Evolutionary conservation across 2,113 vertebrate species (phyloP), one percentile per base, ranked within the genome.

Genomic region (Rhabdornis inornatus): DNA sequence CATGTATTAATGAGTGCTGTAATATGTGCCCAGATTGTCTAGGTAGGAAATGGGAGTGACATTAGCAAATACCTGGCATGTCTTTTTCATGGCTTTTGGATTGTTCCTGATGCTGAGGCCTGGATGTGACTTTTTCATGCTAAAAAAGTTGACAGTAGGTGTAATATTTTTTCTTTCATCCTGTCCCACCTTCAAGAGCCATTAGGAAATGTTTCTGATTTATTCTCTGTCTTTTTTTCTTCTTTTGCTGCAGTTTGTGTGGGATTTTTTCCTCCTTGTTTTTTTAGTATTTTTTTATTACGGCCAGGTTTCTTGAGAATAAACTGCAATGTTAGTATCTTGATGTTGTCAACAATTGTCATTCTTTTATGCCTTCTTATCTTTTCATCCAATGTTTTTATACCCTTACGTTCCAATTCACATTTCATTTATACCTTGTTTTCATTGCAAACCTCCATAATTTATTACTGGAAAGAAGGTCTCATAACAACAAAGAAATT

Each of bases 241-340:
- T 82, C 10, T 55, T 28, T 56, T 68, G 10, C 20, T 63, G 33
- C 8, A 27, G 6, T 50, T 79, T 15, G 1, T 52, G 40, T 47
- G 17, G 2, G 0, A 5, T 16, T 22, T 33, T 24, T 45, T 66
- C 42, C 42, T 3, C 10, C 13, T 17, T 31, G 22, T 50, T 68
- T 40, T 30, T 24, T 35, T 53, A 40, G 7, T 7, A 35, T 8
- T 31, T 17, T 52, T 60, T 74, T n/a, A 15, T 27, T 3, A 11
- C 39, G 16, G 18, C 12, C 27, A 23, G 2, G 4, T 68, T 60
- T 87, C 47, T 78, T 35, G 25, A 70, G 35, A 87, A 25, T 75
- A 24, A 55, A 52, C 19, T 28, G 7, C 47, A 19, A 20, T 72
- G 27, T 56, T 66, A 53, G 5, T 77, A 74, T 66, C 47, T 82